A percentile compares a stretch with the other conserved stretches of the same genome.
phyloP scores from a whole-genome alignment of 30 jellyfish, hydroid and myxozoan species.

The Turritopsis rubra region DNA sequence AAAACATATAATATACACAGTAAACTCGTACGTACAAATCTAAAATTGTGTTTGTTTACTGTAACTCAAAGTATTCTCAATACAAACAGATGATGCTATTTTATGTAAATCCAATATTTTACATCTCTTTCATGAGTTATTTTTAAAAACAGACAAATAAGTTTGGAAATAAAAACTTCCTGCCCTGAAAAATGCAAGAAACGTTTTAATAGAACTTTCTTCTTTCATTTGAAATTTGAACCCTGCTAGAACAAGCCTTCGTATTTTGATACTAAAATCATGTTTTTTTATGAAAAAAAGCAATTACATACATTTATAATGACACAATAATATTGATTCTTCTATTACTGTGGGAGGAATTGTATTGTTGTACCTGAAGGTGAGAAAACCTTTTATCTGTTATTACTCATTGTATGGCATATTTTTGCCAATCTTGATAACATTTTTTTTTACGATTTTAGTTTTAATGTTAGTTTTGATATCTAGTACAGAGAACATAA shows the following conservation, averaged over 20 bases:
- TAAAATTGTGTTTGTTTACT: not conserved
- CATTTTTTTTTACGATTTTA: no score
- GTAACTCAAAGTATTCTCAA: not conserved
- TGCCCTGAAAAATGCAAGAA: no score
- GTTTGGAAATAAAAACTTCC: not conserved
- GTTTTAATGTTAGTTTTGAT: no score
- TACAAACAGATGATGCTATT: not conserved
- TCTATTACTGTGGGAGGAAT: not conserved
- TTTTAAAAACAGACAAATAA: not conserved
- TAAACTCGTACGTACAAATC: no score
- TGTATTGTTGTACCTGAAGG: not conserved
- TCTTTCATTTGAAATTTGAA: not conserved
- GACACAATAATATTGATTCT: not conserved
- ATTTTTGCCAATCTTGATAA: not conserved
- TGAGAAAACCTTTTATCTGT: not conserved
- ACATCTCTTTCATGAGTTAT: not conserved
- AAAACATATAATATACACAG: no score
- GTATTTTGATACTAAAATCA: not conserved
- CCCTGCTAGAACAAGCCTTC: not conserved
- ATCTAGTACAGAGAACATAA: no score
- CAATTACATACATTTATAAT: not conserved
- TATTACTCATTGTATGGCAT: not conserved
- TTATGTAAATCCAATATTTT: not conserved
- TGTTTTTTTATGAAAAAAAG: not conserved
- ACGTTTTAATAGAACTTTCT: not conserved